Conservation (phyloP, 2,113 vertebrate genomes). For the Echinops telfairi region DNA sequence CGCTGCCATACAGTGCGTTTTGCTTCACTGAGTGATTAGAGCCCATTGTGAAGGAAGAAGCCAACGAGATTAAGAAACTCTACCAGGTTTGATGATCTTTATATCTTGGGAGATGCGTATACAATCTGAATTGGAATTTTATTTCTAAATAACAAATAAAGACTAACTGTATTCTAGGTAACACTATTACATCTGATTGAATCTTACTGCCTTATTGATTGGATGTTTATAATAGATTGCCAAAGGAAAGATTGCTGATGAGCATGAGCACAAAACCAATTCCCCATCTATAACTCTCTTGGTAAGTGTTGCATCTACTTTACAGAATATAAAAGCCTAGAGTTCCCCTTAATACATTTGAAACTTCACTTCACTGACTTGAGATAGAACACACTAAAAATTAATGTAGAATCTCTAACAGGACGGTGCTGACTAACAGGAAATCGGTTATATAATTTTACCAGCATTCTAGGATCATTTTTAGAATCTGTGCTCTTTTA, state of each 20-base stretch:
- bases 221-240: neutral
- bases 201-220: neutral
- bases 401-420: neutral
- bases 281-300: neutral
- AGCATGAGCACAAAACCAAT: neutral
- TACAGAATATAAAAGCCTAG: neutral
- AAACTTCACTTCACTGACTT: neutral
- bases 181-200: neutral
- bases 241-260: neutral
- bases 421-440: neutral
- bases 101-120: neutral
- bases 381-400: neutral
- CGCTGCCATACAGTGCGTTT: neutral
- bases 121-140: neutral
- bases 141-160: conserved; percentile 10
- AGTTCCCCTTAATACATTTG: neutral
- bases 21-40: neutral
- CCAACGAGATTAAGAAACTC: neutral
- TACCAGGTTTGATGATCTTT: neutral
- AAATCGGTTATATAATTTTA: neutral
- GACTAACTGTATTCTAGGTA: neutral
- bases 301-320: neutral
- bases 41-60: neutral
- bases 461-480: neutral
- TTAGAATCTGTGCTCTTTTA: neutral